Conservation (phyloP, 2,797 vertebrate species). For the Clarias fuscus region DNA sequence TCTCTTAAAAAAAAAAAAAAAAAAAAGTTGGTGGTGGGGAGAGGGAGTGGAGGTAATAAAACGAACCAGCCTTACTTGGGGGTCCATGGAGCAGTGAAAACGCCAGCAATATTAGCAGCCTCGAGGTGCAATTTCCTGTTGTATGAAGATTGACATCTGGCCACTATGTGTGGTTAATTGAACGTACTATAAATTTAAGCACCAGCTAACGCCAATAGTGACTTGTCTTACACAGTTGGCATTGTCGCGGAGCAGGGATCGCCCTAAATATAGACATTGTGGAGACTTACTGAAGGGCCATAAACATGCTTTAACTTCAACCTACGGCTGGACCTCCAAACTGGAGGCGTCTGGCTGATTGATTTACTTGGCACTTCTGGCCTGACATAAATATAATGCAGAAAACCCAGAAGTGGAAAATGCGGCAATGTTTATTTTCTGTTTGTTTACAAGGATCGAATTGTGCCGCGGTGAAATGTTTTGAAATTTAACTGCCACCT, state of each 20-base stretch:
- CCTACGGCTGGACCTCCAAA: conserved; percentile 70
- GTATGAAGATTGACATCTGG: conserved; percentile 83
- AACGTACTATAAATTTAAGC: conserved; percentile 88
- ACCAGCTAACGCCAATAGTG: conserved; percentile 73
- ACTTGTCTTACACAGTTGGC: conserved; percentile 82
- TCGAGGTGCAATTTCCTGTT: conserved; percentile 87
- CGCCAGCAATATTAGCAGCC: conserved; percentile 81
- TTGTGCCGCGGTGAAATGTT: conserved; percentile 62
- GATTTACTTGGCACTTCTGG: conserved; percentile 83
- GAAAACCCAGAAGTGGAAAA: conserved; percentile 64
- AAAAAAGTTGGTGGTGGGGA: neutral
- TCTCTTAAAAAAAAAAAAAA: conserved; percentile 63
- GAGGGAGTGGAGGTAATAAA: conserved; percentile 28
- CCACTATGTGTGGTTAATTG: conserved; percentile 87
- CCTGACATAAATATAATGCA: conserved; percentile 74
- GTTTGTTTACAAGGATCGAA: conserved; percentile 74
- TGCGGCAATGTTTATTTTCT: conserved; percentile 66
- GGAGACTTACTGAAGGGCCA: conserved; percentile 73
- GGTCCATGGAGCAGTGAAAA: conserved; percentile 76
- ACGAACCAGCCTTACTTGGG: conserved; percentile 67
- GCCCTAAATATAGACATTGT: conserved; percentile 85
- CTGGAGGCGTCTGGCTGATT: conserved; percentile 80
- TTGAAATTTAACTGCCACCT: conserved; percentile 60
- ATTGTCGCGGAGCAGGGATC: conserved; percentile 79
- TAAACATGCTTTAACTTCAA: conserved; percentile 80